These are phyloP conservation scores for Spheniscus mendiculus DNA, from an alignment of 2,113 vertebrate genomes.

Conservation along the genomic window DNA sequence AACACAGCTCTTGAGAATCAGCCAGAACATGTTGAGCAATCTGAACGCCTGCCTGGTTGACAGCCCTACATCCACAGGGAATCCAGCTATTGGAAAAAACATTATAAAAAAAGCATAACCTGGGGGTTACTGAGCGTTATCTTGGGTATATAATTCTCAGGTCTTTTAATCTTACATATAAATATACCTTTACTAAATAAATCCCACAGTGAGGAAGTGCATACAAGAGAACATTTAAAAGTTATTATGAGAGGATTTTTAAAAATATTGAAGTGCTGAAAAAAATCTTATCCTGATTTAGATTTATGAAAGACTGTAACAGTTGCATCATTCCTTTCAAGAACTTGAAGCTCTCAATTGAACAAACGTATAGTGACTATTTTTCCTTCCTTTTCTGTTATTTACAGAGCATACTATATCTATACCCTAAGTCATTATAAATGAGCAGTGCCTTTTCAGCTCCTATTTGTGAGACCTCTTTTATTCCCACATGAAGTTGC, in stretches of 20 bases:
- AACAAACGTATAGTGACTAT: neutral
- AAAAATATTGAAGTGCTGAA: neutral
- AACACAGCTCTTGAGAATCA: neutral
- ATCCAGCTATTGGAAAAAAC: neutral
- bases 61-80: neutral
- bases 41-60: neutral
- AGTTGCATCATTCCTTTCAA: neutral
- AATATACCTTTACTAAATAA: neutral
- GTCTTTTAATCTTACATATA: neutral
- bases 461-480: neutral
- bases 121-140: neutral
- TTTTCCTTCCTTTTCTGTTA: neutral
- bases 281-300: neutral
- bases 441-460: neutral
- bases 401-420: neutral
- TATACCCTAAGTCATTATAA: neutral
- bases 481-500: neutral
- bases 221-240: neutral
- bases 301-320: neutral
- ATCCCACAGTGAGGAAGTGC: neutral
- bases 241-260: neutral
- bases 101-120: neutral
- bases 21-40: fast-evolving
- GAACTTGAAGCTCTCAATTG: neutral
- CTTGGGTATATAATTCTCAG: neutral